A percentile compares a stretch with the other conserved stretches of the same genome.
These are phyloP conservation scores for Helicoverpa zea DNA, from an alignment of 1,140 invertebrate genomes.

Conservation along the genomic window DNA sequence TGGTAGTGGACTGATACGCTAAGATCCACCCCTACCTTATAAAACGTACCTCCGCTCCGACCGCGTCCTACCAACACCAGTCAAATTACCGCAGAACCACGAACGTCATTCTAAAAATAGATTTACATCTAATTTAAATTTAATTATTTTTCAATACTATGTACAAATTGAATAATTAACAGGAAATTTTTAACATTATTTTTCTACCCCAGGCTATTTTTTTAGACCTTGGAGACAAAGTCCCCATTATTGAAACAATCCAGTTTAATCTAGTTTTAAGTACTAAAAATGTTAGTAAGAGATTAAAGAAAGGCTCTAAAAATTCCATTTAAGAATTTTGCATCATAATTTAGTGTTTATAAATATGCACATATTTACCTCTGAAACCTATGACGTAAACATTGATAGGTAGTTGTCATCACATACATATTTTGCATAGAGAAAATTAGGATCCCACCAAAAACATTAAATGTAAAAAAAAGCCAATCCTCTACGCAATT, in stretches of 20 bases:
- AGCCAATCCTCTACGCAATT: too few relatives aligned
- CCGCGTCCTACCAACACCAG: constrained; percentile 45
- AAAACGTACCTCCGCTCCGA: constrained; percentile 43
- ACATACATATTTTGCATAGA: background rate
- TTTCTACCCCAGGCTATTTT: too few relatives aligned
- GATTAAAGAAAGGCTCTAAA: background rate
- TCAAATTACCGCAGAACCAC: constrained; percentile 43
- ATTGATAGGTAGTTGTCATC: background rate
- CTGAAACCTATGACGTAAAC: background rate
- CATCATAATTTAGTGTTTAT: background rate
- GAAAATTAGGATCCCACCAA: background rate
- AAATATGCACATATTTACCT: background rate
- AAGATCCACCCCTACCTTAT: constrained; percentile 56
- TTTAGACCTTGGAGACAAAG: too few relatives aligned
- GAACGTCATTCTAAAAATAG: constrained; percentile 18
- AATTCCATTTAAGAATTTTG: background rate
- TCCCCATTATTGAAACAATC: too few relatives aligned
- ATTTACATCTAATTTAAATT: constrained; percentile 1
- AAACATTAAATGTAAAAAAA: too few relatives aligned
- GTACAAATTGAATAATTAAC: background rate
- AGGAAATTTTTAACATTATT: background rate
- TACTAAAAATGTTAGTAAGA: background rate
- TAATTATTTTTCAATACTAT: background rate
- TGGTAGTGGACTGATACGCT: constrained; percentile 51
- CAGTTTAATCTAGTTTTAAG: background rate